Percentiles rank a stretch among this genome's conserved stretches.
phyloP scores from a whole-genome alignment of 2,888 invertebrate species.

The Aromia moschata region DNA sequence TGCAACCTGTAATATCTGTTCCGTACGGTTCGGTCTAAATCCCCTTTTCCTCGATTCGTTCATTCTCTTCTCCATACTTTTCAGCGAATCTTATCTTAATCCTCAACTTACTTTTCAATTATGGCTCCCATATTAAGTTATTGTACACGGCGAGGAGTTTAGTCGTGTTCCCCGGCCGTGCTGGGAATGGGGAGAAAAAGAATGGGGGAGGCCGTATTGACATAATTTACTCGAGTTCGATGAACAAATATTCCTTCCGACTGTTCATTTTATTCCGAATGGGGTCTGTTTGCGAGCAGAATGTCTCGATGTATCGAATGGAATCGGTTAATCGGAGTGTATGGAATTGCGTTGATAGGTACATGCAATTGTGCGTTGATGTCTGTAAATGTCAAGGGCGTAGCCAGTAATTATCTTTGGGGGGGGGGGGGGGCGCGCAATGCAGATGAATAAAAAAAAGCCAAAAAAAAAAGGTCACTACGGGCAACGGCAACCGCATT shows the following conservation, averaged over 20 bases:
- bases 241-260: background rate
- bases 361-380: too few relatives aligned
- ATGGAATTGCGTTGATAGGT: too few relatives aligned
- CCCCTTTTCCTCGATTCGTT: conserved; percentile 37
- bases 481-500: too few relatives aligned
- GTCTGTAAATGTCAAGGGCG: too few relatives aligned
- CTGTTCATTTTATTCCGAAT: background rate
- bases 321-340: too few relatives aligned
- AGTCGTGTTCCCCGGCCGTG: conserved; percentile 6
- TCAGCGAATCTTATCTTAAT: conserved; percentile 44
- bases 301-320: too few relatives aligned
- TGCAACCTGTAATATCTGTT: conserved; percentile 47
- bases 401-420: too few relatives aligned
- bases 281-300: background rate
- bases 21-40: conserved; percentile 34
- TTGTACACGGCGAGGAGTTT: conserved; percentile 20
- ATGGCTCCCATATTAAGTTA: conserved; percentile 36
- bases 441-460: too few relatives aligned
- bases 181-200: too few relatives aligned
- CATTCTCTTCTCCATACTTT: conserved; percentile 37
- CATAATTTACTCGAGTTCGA: background rate
- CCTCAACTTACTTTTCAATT: conserved; percentile 48
- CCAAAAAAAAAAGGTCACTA: too few relatives aligned
- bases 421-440: too few relatives aligned
- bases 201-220: background rate